A percentile compares a stretch with the other conserved stretches of the same genome.
Conservation (phyloP, 2,113 vertebrate genomes). For the Baryphthengus martii region DNA sequence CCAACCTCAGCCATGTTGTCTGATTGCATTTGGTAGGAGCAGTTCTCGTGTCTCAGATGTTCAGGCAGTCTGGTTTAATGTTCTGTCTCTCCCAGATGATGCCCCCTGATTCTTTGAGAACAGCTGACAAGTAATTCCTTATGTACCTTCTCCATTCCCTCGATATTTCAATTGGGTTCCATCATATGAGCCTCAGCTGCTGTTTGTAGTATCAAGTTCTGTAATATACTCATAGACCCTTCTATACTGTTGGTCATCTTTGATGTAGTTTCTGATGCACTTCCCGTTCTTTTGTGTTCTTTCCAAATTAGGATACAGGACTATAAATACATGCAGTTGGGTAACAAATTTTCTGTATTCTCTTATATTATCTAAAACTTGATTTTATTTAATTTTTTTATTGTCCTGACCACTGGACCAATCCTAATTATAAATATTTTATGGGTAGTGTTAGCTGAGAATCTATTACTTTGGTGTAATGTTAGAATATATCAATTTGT, state of each 20-base stretch:
- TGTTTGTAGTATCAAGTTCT: neutral
- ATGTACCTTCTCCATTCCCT: neutral
- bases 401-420: neutral
- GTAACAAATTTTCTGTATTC: accelerated
- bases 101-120: neutral
- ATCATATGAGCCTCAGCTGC: neutral
- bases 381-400: neutral
- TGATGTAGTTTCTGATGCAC: neutral
- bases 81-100: neutral
- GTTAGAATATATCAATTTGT: neutral
- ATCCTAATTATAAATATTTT: neutral
- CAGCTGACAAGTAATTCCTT: neutral
- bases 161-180: neutral
- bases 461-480: neutral
- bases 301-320: neutral
- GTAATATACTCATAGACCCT: neutral
- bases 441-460: neutral
- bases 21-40: neutral
- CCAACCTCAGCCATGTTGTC: neutral
- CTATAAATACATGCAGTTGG: neutral
- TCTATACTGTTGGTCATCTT: neutral
- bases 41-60: neutral
- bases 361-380: neutral
- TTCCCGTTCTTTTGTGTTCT: neutral
- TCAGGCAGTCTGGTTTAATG: neutral